These are phyloP conservation scores for Clarias fuscus DNA, from an alignment of 2,797 vertebrate species.

Conservation along the genomic window DNA sequence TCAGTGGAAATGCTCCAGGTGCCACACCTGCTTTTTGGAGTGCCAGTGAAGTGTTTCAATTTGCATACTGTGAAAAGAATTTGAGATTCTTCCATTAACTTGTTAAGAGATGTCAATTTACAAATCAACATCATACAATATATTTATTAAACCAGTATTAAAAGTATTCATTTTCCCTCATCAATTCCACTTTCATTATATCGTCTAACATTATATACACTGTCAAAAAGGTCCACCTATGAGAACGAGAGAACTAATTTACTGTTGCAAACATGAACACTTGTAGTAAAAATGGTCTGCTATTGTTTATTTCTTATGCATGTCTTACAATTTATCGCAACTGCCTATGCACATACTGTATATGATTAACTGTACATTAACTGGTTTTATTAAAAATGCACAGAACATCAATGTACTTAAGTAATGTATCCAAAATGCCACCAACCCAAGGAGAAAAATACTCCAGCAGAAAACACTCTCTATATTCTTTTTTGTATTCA, in stretches of 20 bases:
- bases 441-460: background rate
- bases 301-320: background rate
- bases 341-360: background rate
- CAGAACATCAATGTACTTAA: background rate
- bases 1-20: background rate
- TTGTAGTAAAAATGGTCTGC: background rate
- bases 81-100: conserved; percentile 1
- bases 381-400: background rate
- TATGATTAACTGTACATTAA: background rate
- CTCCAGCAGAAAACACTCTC: background rate
- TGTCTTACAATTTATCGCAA: background rate
- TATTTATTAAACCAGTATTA: background rate
- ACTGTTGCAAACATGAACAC: background rate
- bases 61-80: background rate
- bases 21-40: background rate
- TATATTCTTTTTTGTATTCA: background rate
- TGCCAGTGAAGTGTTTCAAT: background rate
- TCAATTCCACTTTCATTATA: background rate
- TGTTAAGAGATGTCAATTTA: background rate
- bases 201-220: background rate
- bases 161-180: background rate
- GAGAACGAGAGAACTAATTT: background rate
- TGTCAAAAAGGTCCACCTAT: background rate
- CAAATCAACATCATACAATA: background rate
- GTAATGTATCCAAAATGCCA: background rate